Conservation (phyloP, 2,797 vertebrate species). For the Sciurus vulgaris region DNA sequence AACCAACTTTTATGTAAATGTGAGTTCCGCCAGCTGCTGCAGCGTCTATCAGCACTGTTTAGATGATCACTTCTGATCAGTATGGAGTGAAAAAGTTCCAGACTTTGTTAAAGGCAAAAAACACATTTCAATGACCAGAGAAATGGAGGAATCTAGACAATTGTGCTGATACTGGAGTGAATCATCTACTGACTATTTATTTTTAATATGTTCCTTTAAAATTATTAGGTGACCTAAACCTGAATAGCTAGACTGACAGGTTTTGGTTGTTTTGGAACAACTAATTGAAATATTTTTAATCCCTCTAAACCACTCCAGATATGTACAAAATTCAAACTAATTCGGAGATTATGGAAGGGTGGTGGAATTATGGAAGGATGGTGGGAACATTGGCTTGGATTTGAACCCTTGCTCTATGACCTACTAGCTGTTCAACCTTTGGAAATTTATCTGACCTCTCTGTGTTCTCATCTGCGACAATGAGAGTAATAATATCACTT, state of each 20-base stretch:
- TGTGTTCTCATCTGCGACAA: not conserved
- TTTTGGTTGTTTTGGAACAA: constrained; percentile 13
- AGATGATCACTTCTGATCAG: not conserved
- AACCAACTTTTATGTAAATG: not conserved
- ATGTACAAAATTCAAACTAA: not conserved
- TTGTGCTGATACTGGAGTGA: not conserved
- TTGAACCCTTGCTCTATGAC: not conserved
- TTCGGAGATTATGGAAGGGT: not conserved
- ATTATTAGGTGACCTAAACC: not conserved
- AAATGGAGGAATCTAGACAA: not conserved
- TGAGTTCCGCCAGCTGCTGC: not conserved
- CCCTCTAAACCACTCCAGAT: constrained; percentile 20
- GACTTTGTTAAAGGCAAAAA: not conserved
- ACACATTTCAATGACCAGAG: not conserved
- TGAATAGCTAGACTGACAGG: not conserved
- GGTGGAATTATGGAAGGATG: not conserved
- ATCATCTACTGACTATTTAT: not conserved
- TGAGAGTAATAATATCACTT: not conserved
- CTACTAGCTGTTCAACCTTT: not conserved
- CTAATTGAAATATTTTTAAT: not conserved
- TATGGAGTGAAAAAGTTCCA: not conserved
- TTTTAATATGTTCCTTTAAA: constrained; percentile 31
- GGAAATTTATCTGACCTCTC: not conserved
- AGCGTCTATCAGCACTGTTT: not conserved
- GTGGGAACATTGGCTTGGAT: too few species aligned